Percentiles rank a stretch among this genome's conserved stretches.
Conservation (phyloP, 2,797 vertebrate genomes). For the Sebastes glaucus region DNA sequence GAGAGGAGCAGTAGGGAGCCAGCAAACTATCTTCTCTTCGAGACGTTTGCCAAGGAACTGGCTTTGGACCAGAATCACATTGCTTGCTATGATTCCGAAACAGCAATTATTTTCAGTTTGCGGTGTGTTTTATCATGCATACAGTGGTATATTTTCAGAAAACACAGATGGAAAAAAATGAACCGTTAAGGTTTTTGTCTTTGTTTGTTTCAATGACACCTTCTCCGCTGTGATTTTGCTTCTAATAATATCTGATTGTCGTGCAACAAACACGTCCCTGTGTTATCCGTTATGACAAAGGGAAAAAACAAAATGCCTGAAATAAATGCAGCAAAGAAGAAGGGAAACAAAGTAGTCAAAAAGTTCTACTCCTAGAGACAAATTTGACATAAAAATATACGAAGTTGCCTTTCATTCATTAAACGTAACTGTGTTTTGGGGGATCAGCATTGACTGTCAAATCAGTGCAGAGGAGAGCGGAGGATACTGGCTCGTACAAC, state of each 20-base stretch:
- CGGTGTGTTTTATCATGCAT: slow-evolving; percentile 33
- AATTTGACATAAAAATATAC: slow-evolving; percentile 64
- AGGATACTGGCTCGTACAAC: slow-evolving; percentile 65
- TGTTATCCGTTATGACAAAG: neutral
- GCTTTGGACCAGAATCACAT: slow-evolving; percentile 48
- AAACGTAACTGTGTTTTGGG: slow-evolving; percentile 60
- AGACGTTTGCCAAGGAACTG: slow-evolving; percentile 65
- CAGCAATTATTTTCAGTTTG: slow-evolving; percentile 63
- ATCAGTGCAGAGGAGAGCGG: slow-evolving; percentile 70
- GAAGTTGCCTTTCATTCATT: slow-evolving; percentile 71
- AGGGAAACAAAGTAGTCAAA: slow-evolving; percentile 32
- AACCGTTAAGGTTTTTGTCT: slow-evolving; percentile 54
- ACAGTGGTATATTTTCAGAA: slow-evolving; percentile 49
- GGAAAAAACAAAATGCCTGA: neutral
- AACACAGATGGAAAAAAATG: slow-evolving; percentile 68
- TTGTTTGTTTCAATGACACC: slow-evolving; percentile 62
- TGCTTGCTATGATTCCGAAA: slow-evolving; percentile 49
- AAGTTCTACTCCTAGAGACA: slow-evolving; percentile 52
- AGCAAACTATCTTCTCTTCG: slow-evolving; percentile 58
- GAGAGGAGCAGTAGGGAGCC: slow-evolving; percentile 50
- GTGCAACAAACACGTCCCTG: slow-evolving; percentile 26
- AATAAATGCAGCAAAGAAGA: slow-evolving; percentile 18
- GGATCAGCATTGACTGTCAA: slow-evolving; percentile 74
- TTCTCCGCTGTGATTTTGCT: slow-evolving; percentile 38
- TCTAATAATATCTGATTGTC: slow-evolving; percentile 48